Conservation (phyloP, 2,888 invertebrate genomes). For the Bhutanitis thaidina region DNA sequence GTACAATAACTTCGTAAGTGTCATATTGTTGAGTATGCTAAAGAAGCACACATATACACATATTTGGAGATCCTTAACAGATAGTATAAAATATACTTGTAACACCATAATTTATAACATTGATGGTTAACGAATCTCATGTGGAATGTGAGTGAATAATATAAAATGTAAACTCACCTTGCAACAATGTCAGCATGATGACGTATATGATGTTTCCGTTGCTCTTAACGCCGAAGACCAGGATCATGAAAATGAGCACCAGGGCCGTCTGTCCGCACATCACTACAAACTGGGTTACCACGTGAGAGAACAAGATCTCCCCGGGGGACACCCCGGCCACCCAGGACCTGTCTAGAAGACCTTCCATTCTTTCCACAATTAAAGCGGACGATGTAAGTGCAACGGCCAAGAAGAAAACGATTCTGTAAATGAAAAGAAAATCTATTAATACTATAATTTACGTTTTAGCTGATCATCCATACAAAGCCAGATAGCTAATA, state of each 20-base stretch:
- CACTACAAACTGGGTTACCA: conserved; percentile 95
- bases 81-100: too few relatives aligned
- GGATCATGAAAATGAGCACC: conserved; percentile 94
- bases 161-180: conserved; percentile 74
- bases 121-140: too few relatives aligned
- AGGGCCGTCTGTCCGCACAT: conserved; percentile 96
- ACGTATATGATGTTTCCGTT: conserved; percentile 93
- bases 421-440: conserved; percentile 75
- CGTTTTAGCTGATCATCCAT: too few relatives aligned
- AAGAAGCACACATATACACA: too few relatives aligned
- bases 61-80: too few relatives aligned
- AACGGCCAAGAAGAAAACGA: conserved; percentile 97
- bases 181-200: conserved; percentile 90
- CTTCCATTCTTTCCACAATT: conserved; percentile 94
- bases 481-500: too few relatives aligned
- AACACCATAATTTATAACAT: too few relatives aligned
- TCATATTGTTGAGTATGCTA: too few relatives aligned
- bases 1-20: too few relatives aligned
- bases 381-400: conserved; percentile 95
- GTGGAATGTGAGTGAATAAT: too few relatives aligned
- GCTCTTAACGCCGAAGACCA: conserved; percentile 93
- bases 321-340: conserved; percentile 95
- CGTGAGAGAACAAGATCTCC: conserved; percentile 96
- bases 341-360: conserved; percentile 94
- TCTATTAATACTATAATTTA: neutral